Evolutionary conservation across 2,113 vertebrate species (phyloP), one percentile per base, ranked within the genome.

Genomic region (Rhombomys opimus): DNA sequence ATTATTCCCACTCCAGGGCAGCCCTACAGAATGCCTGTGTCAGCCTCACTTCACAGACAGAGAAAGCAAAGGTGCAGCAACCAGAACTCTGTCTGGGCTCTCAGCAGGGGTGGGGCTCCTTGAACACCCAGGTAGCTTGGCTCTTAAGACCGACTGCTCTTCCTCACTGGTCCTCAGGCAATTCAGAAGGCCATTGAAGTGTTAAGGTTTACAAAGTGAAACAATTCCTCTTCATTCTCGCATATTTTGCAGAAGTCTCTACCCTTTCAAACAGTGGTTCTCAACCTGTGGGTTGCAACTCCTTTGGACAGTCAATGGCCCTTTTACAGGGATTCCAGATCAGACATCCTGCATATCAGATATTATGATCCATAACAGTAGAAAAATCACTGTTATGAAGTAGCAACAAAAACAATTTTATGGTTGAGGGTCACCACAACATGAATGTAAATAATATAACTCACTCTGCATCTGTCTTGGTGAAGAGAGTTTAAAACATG

Each of bases 401-500:
- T 57, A 57, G 32, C 57, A 61, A 10, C 9, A 9, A 54, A 76
- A 61, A 82, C 57, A 82, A 61, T 82, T 61, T 59, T 61, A 61
- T 82, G 22, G 11, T 82, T 82, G 12, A 20, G 22, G 8, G 35
- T 82, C 57, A 61, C 35, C 57, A 82, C 35, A 82, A 59, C 13
- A 61, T 82, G n/a, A 32, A 68, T 32, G 15, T 27, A n/a, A 10
- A 12, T 68, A 32, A 30, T 88, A 6, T 75, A 32, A 68, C 41
- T 89, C 22, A 12, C 13, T 65, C 13, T 72, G 35, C 46, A 78
- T 87, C 89, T 81, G 18, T 67, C 52, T 82, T 77, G 41, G 77
- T 90, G 59, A 95, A 68, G 84, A 68, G 84, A 92, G 87, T 82
- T 81, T 67, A 96, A 89, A 92, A 52, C 23, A 23, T 10, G 30